Evolutionary conservation across 2,113 vertebrate species (phyloP), one percentile per base, ranked within the genome.

Genomic region (Petaurus breviceps): DNA sequence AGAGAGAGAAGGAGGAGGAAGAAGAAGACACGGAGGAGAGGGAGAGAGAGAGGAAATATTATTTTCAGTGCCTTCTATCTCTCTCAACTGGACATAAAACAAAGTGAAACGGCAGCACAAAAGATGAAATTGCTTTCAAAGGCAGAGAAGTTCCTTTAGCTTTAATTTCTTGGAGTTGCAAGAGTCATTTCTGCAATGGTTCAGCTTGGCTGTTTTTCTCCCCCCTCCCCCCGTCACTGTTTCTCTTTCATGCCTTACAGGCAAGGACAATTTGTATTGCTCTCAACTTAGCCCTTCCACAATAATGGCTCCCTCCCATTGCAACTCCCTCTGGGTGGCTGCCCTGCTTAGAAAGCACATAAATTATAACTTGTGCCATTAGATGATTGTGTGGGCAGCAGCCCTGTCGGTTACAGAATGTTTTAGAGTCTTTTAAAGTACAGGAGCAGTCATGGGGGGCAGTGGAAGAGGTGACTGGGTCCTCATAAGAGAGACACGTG

Each of bases 101-200:
- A 96, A 96, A 94, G 54, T 89, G 0, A 97, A 97, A 92, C 46
- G 28, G 55, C 95, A 97, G 96, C 46, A 0, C 93, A 98, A 97
- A 95, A 26, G 46, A 97, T 5, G 94, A 95, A 97, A 97, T 96
- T 96, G 95, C 43, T 94, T 4, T 92, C 92, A 54, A 98, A 95
- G 89, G 97, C 54, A 96, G 94, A 37, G 26, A 89, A 50, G 91
- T 57, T 92, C 2, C 90, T 95, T 98, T 97, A 94, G 95, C 55
- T 1, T 57, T 95, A 97, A 97, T 68, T 10, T 90, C 95, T 97
- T 94, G 94, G 98, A 98, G 92, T 98, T n/a, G 97, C 1, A 95
- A 91, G 93, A 95, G 95, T 96, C 92, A 97, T 97, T 97, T 98
- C 53, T 98, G 92, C 93, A 97, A 96, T 43, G 94, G 51, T 16